These are phyloP conservation scores for Montipora efflorescens DNA, from an alignment of 64 coral and sea anemone species.

Conservation along the genomic window DNA sequence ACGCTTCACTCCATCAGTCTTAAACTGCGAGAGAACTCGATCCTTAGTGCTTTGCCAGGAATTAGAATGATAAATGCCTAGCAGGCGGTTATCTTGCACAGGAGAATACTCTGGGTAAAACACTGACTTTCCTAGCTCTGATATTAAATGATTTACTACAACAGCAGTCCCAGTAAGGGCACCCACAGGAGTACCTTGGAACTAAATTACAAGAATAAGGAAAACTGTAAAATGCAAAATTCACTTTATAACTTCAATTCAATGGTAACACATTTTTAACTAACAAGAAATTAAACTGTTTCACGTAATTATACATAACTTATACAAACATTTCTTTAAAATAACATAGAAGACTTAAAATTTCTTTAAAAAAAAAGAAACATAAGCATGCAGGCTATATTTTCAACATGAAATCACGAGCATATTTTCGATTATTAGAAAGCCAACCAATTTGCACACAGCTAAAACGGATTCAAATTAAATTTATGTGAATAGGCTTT, in stretches of 20 bases:
- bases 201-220: not conserved
- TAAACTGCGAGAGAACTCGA: not conserved
- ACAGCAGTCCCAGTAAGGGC: constrained; percentile 29
- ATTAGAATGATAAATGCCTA: constrained; percentile 55
- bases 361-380: not conserved
- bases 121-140: not conserved
- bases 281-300: not conserved
- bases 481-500: not conserved
- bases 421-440: not conserved
- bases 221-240: constrained; percentile 2
- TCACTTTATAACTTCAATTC: not conserved
- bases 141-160: constrained; percentile 37
- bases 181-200: constrained; percentile 38
- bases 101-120: not conserved
- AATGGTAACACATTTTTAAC: not conserved
- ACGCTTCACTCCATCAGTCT: not conserved
- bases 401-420: not conserved
- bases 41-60: constrained; percentile 51
- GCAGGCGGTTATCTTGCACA: not conserved
- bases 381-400: not conserved
- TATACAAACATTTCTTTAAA: too few relatives aligned
- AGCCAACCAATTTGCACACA: too few relatives aligned
- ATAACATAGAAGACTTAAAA: not conserved
- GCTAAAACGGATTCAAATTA: too few relatives aligned
- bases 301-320: not conserved